Evolutionary conservation across 2,113 vertebrate genomes (phyloP).

Genomic region (Pavo muticus): DNA sequence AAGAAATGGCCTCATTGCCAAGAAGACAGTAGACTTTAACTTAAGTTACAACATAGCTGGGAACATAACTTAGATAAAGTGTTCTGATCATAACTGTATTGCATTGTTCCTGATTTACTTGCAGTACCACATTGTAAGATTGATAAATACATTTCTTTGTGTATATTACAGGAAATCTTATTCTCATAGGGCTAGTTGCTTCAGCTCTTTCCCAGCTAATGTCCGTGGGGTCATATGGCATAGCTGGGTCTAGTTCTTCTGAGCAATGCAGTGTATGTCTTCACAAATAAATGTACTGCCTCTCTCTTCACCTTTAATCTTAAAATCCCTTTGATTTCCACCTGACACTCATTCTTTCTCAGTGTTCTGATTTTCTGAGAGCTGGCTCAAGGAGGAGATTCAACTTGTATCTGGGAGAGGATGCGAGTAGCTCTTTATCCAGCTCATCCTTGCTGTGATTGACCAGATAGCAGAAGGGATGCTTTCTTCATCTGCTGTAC

Average conservation of each 20-base stretch:
- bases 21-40: not conserved
- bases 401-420: not conserved
- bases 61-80: not conserved
- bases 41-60: not conserved
- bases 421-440: not conserved
- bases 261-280: not conserved
- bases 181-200: not conserved
- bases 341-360: not conserved
- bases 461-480: not conserved
- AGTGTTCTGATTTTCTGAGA: not conserved
- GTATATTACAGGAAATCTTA: not conserved
- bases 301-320: not conserved
- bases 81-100: not conserved
- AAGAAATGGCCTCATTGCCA: constrained; percentile 27
- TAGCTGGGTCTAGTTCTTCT: not conserved
- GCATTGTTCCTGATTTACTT: not conserved
- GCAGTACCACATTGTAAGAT: not conserved
- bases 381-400: not conserved
- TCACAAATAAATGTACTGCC: not conserved
- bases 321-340: constrained; percentile 16
- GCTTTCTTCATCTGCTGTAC: not conserved
- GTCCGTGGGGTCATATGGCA: not conserved
- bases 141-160: not conserved
- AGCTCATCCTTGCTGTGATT: not conserved
- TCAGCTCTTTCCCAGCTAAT: not conserved